Conservation (phyloP, 2,797 vertebrate genomes). For the Hirundo rustica region DNA sequence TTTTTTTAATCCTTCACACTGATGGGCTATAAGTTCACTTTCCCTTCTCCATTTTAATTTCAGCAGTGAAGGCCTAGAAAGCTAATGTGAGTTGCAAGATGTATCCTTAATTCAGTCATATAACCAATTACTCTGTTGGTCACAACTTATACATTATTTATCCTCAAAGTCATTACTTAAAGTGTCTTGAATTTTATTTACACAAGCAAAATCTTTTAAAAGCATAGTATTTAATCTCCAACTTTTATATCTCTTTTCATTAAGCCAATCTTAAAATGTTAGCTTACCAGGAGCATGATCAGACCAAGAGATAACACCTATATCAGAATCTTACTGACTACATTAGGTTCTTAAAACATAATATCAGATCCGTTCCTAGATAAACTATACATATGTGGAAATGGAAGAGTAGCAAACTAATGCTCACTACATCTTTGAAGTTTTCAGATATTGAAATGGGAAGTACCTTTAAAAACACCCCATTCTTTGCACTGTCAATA, state of each 20-base stretch:
- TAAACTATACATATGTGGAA: neutral
- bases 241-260: slow-evolving; percentile 62
- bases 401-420: neutral
- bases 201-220: slow-evolving; percentile 57
- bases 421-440: neutral
- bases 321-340: slow-evolving; percentile 50
- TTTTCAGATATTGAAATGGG: neutral
- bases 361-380: slow-evolving; percentile 34
- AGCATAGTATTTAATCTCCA: slow-evolving; percentile 52
- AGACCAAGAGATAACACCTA: slow-evolving; percentile 40
- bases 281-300: slow-evolving; percentile 28
- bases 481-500: neutral
- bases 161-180: slow-evolving; percentile 56
- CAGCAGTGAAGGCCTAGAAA: neutral
- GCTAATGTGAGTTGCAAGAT: neutral
- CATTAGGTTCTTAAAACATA: slow-evolving; percentile 58
- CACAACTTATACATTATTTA: slow-evolving; percentile 57
- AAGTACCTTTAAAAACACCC: neutral
- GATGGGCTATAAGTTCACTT: neutral
- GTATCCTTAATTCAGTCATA: neutral
- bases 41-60: slow-evolving; percentile 4
- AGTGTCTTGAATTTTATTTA: slow-evolving; percentile 63
- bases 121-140: neutral
- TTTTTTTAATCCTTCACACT: neutral
- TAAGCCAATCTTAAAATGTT: slow-evolving; percentile 51